Conservation (phyloP, 2,113 vertebrate genomes). For the Larimichthys crocea region DNA sequence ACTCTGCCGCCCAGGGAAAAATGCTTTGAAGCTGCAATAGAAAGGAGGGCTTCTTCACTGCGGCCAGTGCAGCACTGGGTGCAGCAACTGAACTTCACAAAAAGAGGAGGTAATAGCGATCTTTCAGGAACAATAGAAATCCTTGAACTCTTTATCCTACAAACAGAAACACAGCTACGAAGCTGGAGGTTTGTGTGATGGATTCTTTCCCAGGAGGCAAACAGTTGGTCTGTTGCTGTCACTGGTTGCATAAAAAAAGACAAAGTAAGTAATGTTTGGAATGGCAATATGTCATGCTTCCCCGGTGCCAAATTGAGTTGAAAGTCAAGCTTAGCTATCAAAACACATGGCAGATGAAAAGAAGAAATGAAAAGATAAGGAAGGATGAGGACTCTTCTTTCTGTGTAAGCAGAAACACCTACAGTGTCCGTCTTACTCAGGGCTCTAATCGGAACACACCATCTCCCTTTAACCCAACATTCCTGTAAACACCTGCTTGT, state of each 20-base stretch:
- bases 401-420: conserved; percentile 71
- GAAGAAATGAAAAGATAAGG: conserved; percentile 76
- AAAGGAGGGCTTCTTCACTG: conserved; percentile 70
- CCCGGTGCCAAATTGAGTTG: conserved; percentile 64
- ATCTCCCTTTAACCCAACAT: conserved; percentile 79
- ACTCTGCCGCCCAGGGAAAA: conserved; percentile 76
- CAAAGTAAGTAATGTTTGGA: conserved; percentile 56
- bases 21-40: conserved; percentile 79
- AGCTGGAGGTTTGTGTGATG: conserved; percentile 22
- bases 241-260: conserved; percentile 38
- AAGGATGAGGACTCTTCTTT: conserved; percentile 64
- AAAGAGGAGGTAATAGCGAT: conserved; percentile 35
- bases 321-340: conserved; percentile 66
- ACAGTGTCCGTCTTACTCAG: conserved; percentile 53
- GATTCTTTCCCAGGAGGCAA: conserved; percentile 42
- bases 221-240: conserved; percentile 37
- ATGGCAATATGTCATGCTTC: conserved; percentile 66
- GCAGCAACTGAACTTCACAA: conserved; percentile 35
- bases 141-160: conserved; percentile 41
- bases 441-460: conserved; percentile 74
- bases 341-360: conserved; percentile 66
- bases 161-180: conserved; percentile 29
- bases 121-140: conserved; percentile 41
- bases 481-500: conserved; percentile 83
- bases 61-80: conserved; percentile 4